phyloP scores from a whole-genome alignment of 2,888 invertebrate species.

The Pteria penguin region DNA sequence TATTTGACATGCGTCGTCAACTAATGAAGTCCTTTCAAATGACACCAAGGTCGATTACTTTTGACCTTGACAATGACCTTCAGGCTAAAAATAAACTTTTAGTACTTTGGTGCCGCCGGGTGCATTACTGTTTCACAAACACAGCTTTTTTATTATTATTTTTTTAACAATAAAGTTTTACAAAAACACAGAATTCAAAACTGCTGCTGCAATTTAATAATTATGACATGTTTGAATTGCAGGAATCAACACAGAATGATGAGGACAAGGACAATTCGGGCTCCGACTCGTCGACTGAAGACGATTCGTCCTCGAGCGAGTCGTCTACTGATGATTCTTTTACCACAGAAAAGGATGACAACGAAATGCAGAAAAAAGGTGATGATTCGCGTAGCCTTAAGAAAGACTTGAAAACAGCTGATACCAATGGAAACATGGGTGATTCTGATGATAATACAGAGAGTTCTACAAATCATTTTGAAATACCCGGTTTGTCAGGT shows the following conservation, averaged over 20 bases:
- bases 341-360: slow-evolving; percentile 50
- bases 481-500: slow-evolving; percentile 48
- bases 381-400: slow-evolving; percentile 43
- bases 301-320: slow-evolving; percentile 48
- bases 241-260: not conserved
- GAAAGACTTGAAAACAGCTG: slow-evolving; percentile 39
- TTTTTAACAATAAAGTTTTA: too few relatives aligned
- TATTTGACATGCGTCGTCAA: too few relatives aligned
- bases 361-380: slow-evolving; percentile 46
- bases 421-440: slow-evolving; percentile 30
- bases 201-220: too few relatives aligned
- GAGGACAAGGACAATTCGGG: slow-evolving; percentile 8
- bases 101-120: too few relatives aligned
- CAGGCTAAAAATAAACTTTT: too few relatives aligned
- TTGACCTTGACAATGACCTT: too few relatives aligned
- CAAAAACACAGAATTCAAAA: too few relatives aligned
- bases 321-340: slow-evolving; percentile 21
- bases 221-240: not conserved
- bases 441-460: slow-evolving; percentile 36
- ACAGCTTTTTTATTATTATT: too few relatives aligned
- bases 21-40: too few relatives aligned
- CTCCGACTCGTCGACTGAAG: slow-evolving; percentile 25
- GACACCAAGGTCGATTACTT: too few relatives aligned
- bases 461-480: slow-evolving; percentile 44
- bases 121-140: too few relatives aligned